Percentiles rank a stretch among this genome's conserved stretches.
Evolutionary conservation across 2,888 invertebrate species (phyloP).

Genomic region (Eristalis tenax): DNA sequence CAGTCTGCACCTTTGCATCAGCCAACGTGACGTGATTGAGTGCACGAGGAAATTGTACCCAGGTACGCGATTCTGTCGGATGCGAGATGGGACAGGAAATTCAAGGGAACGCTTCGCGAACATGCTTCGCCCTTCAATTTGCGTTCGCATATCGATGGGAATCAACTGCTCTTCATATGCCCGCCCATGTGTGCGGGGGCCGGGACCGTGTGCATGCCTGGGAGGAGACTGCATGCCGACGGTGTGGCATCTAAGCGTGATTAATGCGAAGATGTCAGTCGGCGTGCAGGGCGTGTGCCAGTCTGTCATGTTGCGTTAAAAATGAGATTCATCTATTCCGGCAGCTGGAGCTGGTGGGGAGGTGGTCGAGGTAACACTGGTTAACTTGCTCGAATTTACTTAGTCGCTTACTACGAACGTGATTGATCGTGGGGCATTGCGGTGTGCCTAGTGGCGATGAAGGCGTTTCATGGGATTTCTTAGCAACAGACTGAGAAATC

Average conservation of each 20-base stretch:
- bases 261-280: neutral
- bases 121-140: neutral
- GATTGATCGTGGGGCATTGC: neutral
- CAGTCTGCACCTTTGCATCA: constrained; percentile 28
- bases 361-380: neutral
- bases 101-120: neutral
- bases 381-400: neutral
- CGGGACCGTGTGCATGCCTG: neutral
- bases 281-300: constrained; percentile 34
- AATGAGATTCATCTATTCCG: constrained; percentile 57
- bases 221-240: neutral
- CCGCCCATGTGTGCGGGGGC: neutral
- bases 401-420: neutral
- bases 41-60: neutral
- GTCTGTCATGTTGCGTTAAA: constrained; percentile 63
- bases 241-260: neutral
- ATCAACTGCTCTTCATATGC: neutral
- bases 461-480: too few species aligned
- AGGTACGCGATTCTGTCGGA: neutral
- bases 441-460: neutral
- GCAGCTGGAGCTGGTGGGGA: neutral
- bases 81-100: neutral
- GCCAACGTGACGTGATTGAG: constrained; percentile 36
- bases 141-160: neutral
- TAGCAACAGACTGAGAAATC: too few species aligned